Conservation (phyloP, 2,888 invertebrate genomes). For the Tromatobia lineatoria region DNA sequence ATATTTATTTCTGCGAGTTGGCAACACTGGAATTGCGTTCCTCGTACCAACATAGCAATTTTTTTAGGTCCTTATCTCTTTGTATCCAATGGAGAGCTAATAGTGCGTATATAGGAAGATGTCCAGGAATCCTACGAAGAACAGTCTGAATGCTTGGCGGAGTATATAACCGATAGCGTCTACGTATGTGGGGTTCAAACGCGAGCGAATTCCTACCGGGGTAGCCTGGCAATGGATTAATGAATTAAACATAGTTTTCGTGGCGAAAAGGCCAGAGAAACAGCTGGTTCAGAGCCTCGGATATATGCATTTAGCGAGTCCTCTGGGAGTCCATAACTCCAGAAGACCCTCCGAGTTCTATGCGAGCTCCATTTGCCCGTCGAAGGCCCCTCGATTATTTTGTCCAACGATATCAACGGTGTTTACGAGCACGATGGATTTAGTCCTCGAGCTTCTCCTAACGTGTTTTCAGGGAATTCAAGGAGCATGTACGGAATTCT, state of each 20-base stretch:
- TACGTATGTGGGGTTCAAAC: constrained; percentile 7
- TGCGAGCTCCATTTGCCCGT: constrained; percentile 1
- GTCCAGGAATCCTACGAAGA: neutral
- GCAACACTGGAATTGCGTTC: too few relatives aligned
- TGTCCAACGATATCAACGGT: constrained; percentile 18
- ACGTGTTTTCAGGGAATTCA: neutral
- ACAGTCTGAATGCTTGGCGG: neutral
- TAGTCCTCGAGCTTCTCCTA: neutral
- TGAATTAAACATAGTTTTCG: constrained; percentile 75
- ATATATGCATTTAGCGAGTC: constrained; percentile 52
- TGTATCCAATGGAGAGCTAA: constrained; percentile 28
- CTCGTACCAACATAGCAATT: too few relatives aligned
- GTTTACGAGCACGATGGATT: constrained; percentile 28
- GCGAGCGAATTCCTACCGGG: constrained; percentile 2
- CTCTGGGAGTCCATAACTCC: constrained; percentile 39
- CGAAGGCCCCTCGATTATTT: constrained; percentile 37
- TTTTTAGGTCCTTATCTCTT: neutral
- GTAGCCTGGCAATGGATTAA: constrained; percentile 54
- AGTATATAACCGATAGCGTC: constrained; percentile 1
- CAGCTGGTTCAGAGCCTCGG: constrained; percentile 29
- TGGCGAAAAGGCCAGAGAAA: neutral
- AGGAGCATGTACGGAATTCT: neutral
- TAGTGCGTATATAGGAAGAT: neutral
- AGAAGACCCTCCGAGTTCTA: neutral
- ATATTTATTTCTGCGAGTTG: too few relatives aligned